phyloP scores from a whole-genome alignment of 2,113 vertebrate species.

The Upupa epops region DNA sequence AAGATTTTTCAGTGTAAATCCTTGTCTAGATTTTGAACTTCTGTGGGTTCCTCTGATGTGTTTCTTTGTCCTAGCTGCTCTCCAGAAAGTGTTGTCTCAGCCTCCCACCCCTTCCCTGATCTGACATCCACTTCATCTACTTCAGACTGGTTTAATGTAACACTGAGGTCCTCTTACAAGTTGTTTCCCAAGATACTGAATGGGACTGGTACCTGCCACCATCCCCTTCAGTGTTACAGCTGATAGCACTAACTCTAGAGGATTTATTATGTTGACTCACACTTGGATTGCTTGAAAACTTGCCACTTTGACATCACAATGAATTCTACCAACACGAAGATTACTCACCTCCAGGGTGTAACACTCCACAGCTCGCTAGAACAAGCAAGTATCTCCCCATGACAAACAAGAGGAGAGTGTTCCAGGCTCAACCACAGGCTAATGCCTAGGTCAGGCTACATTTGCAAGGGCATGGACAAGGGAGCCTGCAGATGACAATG shows the following conservation, averaged over 20 bases:
- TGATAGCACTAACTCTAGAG: background rate
- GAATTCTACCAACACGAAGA: background rate
- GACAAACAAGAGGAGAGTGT: background rate
- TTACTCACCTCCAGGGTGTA: background rate
- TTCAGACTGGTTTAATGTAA: background rate
- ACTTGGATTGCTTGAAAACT: background rate
- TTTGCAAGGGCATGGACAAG: background rate
- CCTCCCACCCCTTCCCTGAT: background rate
- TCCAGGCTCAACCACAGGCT: background rate
- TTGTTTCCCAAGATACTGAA: background rate
- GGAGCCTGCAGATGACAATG: background rate
- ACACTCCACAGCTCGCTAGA: background rate
- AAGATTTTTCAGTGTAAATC: background rate
- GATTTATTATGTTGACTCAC: background rate
- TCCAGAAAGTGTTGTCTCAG: background rate
- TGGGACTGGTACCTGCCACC: background rate
- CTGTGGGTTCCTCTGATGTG: background rate
- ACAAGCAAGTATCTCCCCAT: background rate
- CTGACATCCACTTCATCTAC: background rate
- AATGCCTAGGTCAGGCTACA: background rate
- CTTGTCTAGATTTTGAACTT: background rate
- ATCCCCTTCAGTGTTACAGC: background rate
- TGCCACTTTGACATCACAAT: background rate
- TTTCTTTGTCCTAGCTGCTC: conserved; percentile 18
- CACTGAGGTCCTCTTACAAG: background rate